Conservation (phyloP, 2,113 vertebrate species). For the Calidris pygmaea region DNA sequence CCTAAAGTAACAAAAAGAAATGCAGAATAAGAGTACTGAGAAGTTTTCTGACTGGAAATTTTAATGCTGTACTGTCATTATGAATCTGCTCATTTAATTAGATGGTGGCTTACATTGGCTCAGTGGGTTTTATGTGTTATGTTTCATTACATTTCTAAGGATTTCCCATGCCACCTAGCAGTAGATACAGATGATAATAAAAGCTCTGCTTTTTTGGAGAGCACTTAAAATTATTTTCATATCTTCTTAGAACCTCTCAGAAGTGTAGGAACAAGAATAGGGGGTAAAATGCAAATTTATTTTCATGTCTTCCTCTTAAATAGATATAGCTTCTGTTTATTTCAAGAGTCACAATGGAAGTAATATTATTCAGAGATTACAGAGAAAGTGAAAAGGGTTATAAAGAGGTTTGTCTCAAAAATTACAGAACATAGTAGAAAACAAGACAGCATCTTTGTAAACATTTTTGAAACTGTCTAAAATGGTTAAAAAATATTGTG, state of each 20-base stretch:
- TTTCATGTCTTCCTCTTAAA: not conserved
- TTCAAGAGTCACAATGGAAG: not conserved
- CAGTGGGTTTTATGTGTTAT: not conserved
- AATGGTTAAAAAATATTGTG: not conserved
- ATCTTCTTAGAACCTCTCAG: not conserved
- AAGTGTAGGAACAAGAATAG: not conserved
- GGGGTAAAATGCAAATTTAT: not conserved
- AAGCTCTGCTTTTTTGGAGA: not conserved
- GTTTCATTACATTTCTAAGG: conserved; percentile 30
- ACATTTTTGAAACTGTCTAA: not conserved
- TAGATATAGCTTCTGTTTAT: not conserved
- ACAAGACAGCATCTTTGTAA: not conserved
- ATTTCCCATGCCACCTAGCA: not conserved
- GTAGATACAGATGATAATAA: not conserved
- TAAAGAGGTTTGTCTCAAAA: not conserved
- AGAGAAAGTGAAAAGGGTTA: not conserved
- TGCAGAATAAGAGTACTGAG: not conserved
- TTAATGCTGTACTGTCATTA: not conserved
- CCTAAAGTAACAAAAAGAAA: conserved; percentile 31
- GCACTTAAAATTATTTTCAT: not conserved
- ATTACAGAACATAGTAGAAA: not conserved
- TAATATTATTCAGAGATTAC: not conserved
- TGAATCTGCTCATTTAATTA: conserved; percentile 24
- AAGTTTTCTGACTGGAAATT: conserved; percentile 8
- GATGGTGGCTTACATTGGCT: not conserved